Conservation (phyloP, 1,140 invertebrate genomes). For the Heliconius melpomene region DNA sequence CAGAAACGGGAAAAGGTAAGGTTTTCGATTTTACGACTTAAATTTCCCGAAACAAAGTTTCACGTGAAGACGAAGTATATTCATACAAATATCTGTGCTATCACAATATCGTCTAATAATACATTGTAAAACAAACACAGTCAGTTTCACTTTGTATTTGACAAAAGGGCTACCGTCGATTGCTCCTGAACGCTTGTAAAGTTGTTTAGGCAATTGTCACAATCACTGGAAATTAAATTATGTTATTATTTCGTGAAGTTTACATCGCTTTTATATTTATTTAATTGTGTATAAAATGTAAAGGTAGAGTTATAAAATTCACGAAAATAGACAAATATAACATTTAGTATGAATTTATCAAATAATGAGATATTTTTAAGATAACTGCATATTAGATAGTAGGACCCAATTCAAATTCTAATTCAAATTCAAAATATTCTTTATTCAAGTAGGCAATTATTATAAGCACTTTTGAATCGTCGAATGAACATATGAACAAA, state of each 20-base stretch:
- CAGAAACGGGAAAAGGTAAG: too few species aligned
- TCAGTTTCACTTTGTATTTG: slow-evolving; percentile 32
- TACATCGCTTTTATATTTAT: neutral
- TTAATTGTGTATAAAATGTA: neutral
- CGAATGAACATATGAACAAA: too few species aligned
- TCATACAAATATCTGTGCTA: neutral
- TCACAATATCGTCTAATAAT: neutral
- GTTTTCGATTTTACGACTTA: too few species aligned
- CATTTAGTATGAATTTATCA: too few species aligned
- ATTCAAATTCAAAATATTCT: too few species aligned
- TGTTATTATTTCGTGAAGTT: neutral
- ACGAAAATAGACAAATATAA: neutral
- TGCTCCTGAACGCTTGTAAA: slow-evolving; percentile 29
- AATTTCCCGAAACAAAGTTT: too few species aligned
- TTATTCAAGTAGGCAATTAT: too few species aligned
- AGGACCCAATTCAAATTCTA: too few species aligned
- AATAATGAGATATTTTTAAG: too few species aligned
- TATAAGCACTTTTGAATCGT: too few species aligned
- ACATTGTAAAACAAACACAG: slow-evolving; percentile 22
- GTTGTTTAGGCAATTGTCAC: slow-evolving; percentile 4
- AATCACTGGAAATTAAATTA: slow-evolving; percentile 1
- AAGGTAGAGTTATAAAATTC: neutral
- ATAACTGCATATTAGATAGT: too few species aligned
- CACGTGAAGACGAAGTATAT: neutral
- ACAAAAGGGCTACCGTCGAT: slow-evolving; percentile 37